Evolutionary conservation across 2,797 vertebrate species (phyloP).

Genomic region (Silurus lanzhouensis): DNA sequence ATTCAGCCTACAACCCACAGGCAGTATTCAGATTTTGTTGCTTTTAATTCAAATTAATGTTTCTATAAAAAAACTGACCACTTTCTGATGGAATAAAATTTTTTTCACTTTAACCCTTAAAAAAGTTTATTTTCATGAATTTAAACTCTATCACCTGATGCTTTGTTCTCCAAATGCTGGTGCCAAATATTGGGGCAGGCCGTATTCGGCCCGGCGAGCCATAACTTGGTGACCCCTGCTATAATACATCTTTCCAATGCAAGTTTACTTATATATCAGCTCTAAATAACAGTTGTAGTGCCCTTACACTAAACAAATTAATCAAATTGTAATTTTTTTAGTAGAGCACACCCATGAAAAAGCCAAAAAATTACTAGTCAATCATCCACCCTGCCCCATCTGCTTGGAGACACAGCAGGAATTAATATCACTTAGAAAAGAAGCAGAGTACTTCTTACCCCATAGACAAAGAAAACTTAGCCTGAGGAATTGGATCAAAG

Average conservation of each 20-base stretch:
- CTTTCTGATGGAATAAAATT: no score
- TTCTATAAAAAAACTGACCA: no score
- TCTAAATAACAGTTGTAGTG: neutral
- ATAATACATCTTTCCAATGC: neutral
- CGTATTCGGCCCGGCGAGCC: no score
- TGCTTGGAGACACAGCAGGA: slow-evolving; percentile 8
- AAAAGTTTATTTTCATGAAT: no score
- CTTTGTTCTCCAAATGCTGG: no score
- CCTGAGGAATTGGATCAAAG: neutral
- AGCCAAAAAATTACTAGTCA: neutral
- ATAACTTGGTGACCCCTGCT: no score
- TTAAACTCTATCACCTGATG: no score
- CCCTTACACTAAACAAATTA: neutral
- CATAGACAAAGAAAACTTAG: neutral
- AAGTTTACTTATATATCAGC: neutral
- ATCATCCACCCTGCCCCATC: neutral
- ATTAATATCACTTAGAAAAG: slow-evolving; percentile 11
- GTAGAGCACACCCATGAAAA: neutral
- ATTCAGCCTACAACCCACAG: neutral
- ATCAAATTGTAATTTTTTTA: neutral
- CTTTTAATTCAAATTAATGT: neutral
- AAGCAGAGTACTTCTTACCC: neutral
- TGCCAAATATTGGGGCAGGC: no score
- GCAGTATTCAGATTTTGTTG: neutral
- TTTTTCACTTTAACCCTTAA: neutral